Conservation (phyloP, 2,888 invertebrate species). For the Helicoverpa assulta region DNA sequence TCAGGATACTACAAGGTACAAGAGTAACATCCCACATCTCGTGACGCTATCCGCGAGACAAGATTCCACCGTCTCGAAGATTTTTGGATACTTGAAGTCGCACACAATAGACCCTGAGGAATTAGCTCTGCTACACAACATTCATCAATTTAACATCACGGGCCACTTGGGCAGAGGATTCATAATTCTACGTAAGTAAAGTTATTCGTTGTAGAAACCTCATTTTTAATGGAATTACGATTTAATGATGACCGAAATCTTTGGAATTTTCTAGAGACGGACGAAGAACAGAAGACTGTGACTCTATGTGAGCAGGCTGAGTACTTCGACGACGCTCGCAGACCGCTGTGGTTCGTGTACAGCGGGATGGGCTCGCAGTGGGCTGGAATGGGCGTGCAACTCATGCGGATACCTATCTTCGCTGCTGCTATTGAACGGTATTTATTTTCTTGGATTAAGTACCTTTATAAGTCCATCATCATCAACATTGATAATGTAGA, state of each 20-base stretch:
- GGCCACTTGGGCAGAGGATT: slow-evolving; percentile 83
- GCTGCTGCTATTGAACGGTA: slow-evolving; percentile 87
- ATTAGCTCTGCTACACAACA: slow-evolving; percentile 78
- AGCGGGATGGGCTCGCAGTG: slow-evolving; percentile 94
- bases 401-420: slow-evolving; percentile 92
- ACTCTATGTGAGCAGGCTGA: slow-evolving; percentile 68
- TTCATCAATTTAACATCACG: slow-evolving; percentile 71
- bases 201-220: background rate
- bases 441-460: background rate
- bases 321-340: slow-evolving; percentile 73
- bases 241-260: too few species aligned
- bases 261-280: slow-evolving; percentile 63
- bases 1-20: slow-evolving; percentile 67
- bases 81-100: slow-evolving; percentile 74
- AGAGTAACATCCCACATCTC: slow-evolving; percentile 76
- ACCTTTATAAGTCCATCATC: too few species aligned
- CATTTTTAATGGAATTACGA: background rate
- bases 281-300: slow-evolving; percentile 70
- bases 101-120: slow-evolving; percentile 80
- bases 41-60: slow-evolving; percentile 77
- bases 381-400: slow-evolving; percentile 91
- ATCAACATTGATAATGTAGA: too few species aligned
- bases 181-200: slow-evolving; percentile 70
- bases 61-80: slow-evolving; percentile 68
- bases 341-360: slow-evolving; percentile 93